Conservation (phyloP, 2,888 invertebrate species). For the Drosophila mimica region DNA sequence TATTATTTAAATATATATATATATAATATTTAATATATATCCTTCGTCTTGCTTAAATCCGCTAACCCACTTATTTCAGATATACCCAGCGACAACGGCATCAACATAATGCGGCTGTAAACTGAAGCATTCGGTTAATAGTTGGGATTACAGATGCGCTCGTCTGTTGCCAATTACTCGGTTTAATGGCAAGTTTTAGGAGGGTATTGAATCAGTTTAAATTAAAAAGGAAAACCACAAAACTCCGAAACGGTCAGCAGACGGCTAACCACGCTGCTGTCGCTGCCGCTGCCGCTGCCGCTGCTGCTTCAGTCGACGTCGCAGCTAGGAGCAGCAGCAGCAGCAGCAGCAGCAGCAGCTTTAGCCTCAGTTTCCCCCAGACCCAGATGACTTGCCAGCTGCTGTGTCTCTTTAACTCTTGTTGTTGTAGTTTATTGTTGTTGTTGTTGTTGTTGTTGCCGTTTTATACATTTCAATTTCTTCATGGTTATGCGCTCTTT, state of each 20-base stretch:
- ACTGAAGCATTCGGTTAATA: slow-evolving; percentile 1
- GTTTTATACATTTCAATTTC: slow-evolving; percentile 78
- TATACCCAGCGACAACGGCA: not conserved
- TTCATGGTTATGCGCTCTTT: slow-evolving; percentile 81
- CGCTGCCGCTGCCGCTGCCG: not conserved
- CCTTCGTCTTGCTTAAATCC: not conserved
- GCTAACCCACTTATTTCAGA: slow-evolving; percentile 2
- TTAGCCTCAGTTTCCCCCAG: slow-evolving; percentile 57
- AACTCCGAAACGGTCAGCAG: slow-evolving; percentile 64
- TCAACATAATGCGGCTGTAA: not conserved
- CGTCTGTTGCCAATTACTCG: slow-evolving; percentile 11
- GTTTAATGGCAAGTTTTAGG: slow-evolving; percentile 20
- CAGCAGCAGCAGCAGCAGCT: slow-evolving; percentile 30
- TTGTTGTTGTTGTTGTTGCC: slow-evolving; percentile 40
- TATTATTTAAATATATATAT: no score
- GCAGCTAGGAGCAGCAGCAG: slow-evolving; percentile 63
- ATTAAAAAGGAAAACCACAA: slow-evolving; percentile 52
- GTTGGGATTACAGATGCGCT: slow-evolving; percentile 13
- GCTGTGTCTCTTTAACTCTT: slow-evolving; percentile 35
- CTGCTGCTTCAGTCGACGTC: slow-evolving; percentile 5
- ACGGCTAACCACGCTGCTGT: slow-evolving; percentile 6
- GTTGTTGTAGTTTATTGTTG: slow-evolving; percentile 31
- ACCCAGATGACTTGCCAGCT: slow-evolving; percentile 77
- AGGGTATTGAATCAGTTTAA: slow-evolving; percentile 59
- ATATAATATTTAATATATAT: no score